phyloP scores from a whole-genome alignment of 2,797 vertebrate species.

The Rallus crepitans region DNA sequence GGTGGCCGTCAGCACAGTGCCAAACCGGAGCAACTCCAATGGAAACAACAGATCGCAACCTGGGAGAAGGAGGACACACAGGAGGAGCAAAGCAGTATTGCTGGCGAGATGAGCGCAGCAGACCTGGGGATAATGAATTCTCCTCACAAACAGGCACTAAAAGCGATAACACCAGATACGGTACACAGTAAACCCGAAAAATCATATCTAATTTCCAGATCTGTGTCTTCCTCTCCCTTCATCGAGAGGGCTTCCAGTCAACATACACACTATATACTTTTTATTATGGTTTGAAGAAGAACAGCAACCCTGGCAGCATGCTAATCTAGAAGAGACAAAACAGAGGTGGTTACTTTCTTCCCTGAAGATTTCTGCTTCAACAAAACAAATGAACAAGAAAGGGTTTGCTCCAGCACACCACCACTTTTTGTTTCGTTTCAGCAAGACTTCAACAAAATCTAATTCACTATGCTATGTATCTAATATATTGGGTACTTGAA shows the following conservation, averaged over 20 bases:
- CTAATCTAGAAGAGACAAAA: constrained; percentile 33
- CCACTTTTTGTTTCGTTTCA: constrained; percentile 66
- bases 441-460: constrained; percentile 54
- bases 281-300: not conserved
- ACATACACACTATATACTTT: not conserved
- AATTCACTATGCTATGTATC: constrained; percentile 30
- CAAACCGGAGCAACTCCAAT: not conserved
- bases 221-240: not conserved
- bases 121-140: not conserved
- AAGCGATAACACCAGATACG: not conserved
- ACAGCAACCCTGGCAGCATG: not conserved
- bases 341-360: constrained; percentile 51
- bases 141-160: not conserved
- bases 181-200: not conserved
- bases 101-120: not conserved
- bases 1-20: not conserved
- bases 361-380: constrained; percentile 30
- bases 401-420: constrained; percentile 28
- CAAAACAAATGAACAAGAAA: not conserved
- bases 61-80: not conserved
- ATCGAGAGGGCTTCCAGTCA: not conserved
- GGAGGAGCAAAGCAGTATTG: not conserved
- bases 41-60: not conserved
- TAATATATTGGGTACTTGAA: constrained; percentile 49
- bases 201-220: not conserved